Base-by-base conservation (phyloP, 2,797 vertebrate genomes). In the Trachurus trachurus region DNA sequence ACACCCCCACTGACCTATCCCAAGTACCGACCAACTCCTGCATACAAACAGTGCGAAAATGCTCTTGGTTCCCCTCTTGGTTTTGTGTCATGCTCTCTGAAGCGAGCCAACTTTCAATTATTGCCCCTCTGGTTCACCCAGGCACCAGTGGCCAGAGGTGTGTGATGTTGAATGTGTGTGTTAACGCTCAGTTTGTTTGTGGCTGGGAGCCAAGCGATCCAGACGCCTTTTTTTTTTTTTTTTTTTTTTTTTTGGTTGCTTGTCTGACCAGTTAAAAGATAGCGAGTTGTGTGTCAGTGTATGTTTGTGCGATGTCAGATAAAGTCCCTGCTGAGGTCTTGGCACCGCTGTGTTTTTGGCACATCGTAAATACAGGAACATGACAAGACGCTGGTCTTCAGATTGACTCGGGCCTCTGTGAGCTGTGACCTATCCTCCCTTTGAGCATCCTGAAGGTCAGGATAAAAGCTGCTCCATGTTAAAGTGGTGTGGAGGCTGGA, bases 51-150 rank as follows among this genome's bases (percentile, higher is more conserved):
- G 81, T 68, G 85, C 34, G 66, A 78, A 91, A 89, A 82, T 78
- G 84, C 84, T 85, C 85, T 78, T 72, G 85, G 89, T 91, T 90
- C 88, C 90, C 81, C 89, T 90, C 79, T 86, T 85, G 92, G 89
- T 84, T 90, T 90, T 89, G 90, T 90, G 95, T 95, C 94, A 95
- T 84, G 95, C 95, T 96, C 89, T 92, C 80, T 92, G 92, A 91
- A 96, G 95, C 94, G 88, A 93, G 82, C 92, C 95, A 92, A 91
- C 94, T 96, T 96, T 94, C 95, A 96, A 96, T 96, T 95, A 95
- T 93, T 86, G 90, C 81, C 87, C 90, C 92, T 90, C 84, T 62
- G 77, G 89, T 93, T 89, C 89, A 91, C 90, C 86, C 89, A 91
- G 89, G 91, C 92, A 83, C 91, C 88, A 79, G 82, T 87, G 89